Base-by-base conservation (phyloP, 1,140 invertebrate species). In the Coenobita brevimanus region DNA sequence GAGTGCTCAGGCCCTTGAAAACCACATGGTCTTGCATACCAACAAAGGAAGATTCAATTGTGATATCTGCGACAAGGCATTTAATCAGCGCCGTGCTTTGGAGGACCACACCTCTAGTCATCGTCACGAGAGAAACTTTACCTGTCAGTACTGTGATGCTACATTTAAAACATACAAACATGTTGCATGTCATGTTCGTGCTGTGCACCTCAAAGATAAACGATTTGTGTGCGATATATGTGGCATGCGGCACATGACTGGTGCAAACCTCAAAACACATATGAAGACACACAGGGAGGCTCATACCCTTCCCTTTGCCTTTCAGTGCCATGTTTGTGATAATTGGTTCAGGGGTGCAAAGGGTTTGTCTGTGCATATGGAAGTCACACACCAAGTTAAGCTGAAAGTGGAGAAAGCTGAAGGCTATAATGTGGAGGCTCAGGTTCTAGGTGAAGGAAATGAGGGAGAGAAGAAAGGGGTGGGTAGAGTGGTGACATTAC, bases 141-240 rank as follows among this genome's bases (percentile, higher is more conserved):
- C 75, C 13, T 87, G 85, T 50, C 71, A 71, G n/a, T 87, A 87
- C 30, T 87, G 85, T 46, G n/a, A 71, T 8, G 60, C 50, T n/a
- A 54, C 76, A 15, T 87, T 87, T 24, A 87, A 87, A 50, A 87
- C 85, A 10, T 81, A 87, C 50, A 87, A 87, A 57, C 76, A 87
- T 13, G 85, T 87, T 17, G 85, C 85, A 13, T 87, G 85, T 10
- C 85, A 87, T 24, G 38, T 87, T 2, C 85, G 85, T 6, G 85
- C 85, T 21, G 76, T 80, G 17, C 85, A 87, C 62, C 78, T 87
- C 1, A 54, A 80, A 4, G 85, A 87, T 76, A 87, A 87, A 24
- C 24, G 85, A 24, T 87, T 87, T 41, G 79, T 87, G 3, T 87
- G 85, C 21, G 85, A 87, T 50, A 2, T 87, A 10, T 87, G 85